Conservation (phyloP, 2,113 vertebrate genomes). For the Hyperoodon ampullatus region DNA sequence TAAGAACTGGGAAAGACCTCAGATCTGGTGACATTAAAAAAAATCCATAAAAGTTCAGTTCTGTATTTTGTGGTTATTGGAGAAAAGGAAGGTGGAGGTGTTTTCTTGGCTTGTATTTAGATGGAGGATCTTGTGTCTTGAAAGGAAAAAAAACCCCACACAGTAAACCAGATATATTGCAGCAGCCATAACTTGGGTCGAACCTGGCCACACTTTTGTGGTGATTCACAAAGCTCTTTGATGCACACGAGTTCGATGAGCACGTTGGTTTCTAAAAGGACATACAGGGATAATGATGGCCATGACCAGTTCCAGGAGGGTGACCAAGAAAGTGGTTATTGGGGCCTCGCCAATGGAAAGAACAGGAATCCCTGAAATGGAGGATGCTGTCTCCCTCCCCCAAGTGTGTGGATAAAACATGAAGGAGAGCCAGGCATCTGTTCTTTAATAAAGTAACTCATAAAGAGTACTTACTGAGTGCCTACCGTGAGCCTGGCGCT, state of each 20-base stretch:
- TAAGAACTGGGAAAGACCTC: not conserved
- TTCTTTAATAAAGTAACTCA: not conserved
- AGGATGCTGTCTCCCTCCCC: not conserved
- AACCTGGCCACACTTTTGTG: constrained; percentile 40
- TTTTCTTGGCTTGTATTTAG: not conserved
- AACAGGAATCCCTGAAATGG: not conserved
- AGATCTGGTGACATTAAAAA: not conserved
- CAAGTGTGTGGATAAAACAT: not conserved
- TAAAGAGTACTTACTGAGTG: not conserved
- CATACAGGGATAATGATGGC: not conserved
- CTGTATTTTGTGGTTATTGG: not conserved
- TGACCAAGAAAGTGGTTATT: not conserved
- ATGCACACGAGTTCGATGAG: constrained; percentile 36
- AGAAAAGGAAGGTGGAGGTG: not conserved
- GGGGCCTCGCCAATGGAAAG: not conserved
- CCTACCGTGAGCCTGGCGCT: not conserved
- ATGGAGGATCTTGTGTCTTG: not conserved
- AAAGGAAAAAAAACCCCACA: constrained; percentile 1
- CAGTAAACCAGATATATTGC: constrained; percentile 40
- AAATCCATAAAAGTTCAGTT: not conserved
- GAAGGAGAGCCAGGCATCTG: not conserved
- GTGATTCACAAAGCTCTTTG: constrained; percentile 29
- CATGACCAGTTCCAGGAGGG: not conserved
- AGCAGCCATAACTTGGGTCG: not conserved
- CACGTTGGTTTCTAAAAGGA: constrained; percentile 30